Evolutionary conservation across 2,113 vertebrate species (phyloP).

Genomic region (Brachyhypopomus occidentalis): DNA sequence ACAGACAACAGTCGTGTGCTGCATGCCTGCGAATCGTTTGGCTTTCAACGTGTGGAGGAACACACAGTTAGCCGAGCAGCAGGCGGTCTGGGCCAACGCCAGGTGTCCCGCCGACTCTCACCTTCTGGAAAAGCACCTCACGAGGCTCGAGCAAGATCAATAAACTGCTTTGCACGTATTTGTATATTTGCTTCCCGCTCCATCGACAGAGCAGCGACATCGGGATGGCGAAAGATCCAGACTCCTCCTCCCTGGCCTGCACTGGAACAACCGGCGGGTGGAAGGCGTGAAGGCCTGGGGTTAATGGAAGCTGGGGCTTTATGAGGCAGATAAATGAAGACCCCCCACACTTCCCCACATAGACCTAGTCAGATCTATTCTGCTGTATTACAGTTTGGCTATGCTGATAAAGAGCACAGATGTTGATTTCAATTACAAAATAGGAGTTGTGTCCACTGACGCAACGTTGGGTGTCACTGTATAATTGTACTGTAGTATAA

Average conservation of each 20-base stretch:
- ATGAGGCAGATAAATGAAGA: too few species aligned
- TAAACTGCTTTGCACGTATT: slow-evolving; percentile 65
- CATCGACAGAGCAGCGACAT: too few species aligned
- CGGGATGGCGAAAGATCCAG: slow-evolving; percentile 16
- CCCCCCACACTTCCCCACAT: too few species aligned
- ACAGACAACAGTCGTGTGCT: neutral
- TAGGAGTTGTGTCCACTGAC: neutral
- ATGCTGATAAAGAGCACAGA: neutral
- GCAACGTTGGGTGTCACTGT: neutral
- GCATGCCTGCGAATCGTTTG: neutral
- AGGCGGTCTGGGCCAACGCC: neutral
- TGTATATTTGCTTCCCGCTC: slow-evolving; percentile 58
- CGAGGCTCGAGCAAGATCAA: slow-evolving; percentile 66
- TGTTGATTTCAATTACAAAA: neutral
- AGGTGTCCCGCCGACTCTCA: too few species aligned
- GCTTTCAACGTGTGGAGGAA: neutral
- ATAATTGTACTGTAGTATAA: too few species aligned
- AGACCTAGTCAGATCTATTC: too few species aligned
- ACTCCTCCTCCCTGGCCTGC: slow-evolving; percentile 2
- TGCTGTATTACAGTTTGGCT: neutral
- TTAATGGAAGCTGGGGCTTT: too few species aligned
- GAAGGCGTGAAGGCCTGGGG: too few species aligned
- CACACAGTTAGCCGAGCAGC: neutral
- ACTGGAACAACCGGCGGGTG: too few species aligned
- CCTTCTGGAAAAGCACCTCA: slow-evolving; percentile 61